Evolutionary conservation across 2,888 invertebrate species (phyloP).

Genomic region (Orgyia antiqua): DNA sequence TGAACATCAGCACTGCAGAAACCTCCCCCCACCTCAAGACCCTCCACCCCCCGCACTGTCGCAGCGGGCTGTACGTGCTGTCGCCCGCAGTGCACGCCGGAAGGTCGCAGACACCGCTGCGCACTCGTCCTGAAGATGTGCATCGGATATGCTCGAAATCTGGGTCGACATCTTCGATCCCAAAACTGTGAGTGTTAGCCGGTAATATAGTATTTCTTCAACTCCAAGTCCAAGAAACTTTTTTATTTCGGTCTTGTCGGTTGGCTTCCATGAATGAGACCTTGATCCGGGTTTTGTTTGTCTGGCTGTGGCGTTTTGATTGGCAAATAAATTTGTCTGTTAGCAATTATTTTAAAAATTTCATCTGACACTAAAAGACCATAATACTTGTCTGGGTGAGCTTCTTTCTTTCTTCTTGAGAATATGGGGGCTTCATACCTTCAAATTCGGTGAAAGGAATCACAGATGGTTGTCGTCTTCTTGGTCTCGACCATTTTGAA

Average conservation of each 20-base stretch:
- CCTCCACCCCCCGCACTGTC: too few relatives aligned
- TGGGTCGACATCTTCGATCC: too few relatives aligned
- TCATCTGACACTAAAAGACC: slow-evolving; percentile 27
- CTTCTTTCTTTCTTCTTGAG: slow-evolving; percentile 20
- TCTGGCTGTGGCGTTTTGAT: slow-evolving; percentile 24
- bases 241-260: slow-evolving; percentile 1
- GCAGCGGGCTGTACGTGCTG: too few relatives aligned
- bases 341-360: slow-evolving; percentile 27
- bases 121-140: too few relatives aligned
- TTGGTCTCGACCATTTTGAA: background rate
- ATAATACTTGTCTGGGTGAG: slow-evolving; percentile 26
- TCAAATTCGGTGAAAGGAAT: background rate
- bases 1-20: too few relatives aligned
- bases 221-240: slow-evolving; percentile 3
- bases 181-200: too few relatives aligned
- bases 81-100: too few relatives aligned
- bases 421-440: slow-evolving; percentile 1
- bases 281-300: too few relatives aligned
- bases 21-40: too few relatives aligned
- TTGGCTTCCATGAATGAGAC: slow-evolving; percentile 3
- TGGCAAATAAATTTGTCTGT: slow-evolving; percentile 27
- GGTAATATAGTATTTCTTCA: too few relatives aligned
- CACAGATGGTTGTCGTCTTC: background rate
- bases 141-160: too few relatives aligned
- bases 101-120: too few relatives aligned